Evolutionary conservation across 2,888 invertebrate species (phyloP).

Genomic region (Digitonthophagus gazella): DNA sequence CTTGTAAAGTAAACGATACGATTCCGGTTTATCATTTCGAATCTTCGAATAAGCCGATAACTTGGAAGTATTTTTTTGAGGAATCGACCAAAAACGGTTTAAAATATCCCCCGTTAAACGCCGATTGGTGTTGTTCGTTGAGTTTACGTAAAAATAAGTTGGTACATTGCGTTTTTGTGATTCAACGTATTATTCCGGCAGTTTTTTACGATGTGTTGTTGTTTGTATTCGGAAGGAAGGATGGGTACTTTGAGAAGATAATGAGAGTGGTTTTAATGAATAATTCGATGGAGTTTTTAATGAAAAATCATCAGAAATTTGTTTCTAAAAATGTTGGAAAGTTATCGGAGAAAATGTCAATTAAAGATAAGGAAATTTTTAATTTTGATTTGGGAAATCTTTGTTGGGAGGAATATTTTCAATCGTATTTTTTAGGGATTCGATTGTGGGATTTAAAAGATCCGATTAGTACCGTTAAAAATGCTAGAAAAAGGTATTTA

Average conservation of each 20-base stretch:
- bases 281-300: conserved; percentile 70
- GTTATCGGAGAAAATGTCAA: conserved; percentile 58
- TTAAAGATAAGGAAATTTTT: conserved; percentile 61
- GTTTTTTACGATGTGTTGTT: conserved; percentile 59
- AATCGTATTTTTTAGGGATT: conserved; percentile 67
- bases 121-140: conserved; percentile 70
- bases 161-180: conserved; percentile 59
- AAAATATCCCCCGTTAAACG: conserved; percentile 60
- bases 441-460: conserved; percentile 78
- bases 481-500: conserved; percentile 14
- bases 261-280: conserved; percentile 73
- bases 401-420: conserved; percentile 71
- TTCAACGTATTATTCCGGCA: conserved; percentile 67
- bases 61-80: conserved; percentile 69
- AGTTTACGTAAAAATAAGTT: conserved; percentile 61
- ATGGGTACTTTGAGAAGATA: conserved; percentile 68
- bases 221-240: conserved; percentile 58
- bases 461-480: conserved; percentile 61
- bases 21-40: conserved; percentile 84
- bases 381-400: conserved; percentile 68
- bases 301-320: conserved; percentile 66
- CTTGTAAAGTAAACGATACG: conserved; percentile 37
- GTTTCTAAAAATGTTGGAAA: conserved; percentile 51
- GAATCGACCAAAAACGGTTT: conserved; percentile 58
- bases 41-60: conserved; percentile 80